A percentile compares a stretch with the other conserved stretches of the same genome.
phyloP scores from a whole-genome alignment of 2,888 invertebrate genomes.

The Cantharis nigra region DNA sequence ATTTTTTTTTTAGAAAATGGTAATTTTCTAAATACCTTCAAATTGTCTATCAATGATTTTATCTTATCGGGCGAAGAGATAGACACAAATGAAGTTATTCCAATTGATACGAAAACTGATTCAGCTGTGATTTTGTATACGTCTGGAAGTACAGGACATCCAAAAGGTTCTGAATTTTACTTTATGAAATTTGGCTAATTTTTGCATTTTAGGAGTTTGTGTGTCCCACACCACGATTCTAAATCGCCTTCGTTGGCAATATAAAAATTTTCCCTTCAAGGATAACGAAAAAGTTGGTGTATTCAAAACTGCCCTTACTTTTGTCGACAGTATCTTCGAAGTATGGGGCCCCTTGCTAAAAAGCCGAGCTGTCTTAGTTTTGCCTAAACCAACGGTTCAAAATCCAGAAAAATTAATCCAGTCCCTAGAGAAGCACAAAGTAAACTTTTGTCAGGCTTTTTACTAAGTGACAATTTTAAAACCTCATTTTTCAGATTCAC shows the following conservation, averaged over 20 bases:
- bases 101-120: constrained; percentile 56
- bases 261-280: constrained; percentile 72
- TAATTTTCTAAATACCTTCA: constrained; percentile 41
- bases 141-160: constrained; percentile 89
- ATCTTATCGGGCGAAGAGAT: constrained; percentile 45
- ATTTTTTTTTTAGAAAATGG: background rate
- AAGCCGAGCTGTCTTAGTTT: constrained; percentile 67
- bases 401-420: constrained; percentile 68
- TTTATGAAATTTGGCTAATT: background rate
- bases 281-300: constrained; percentile 67
- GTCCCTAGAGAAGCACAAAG: background rate
- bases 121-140: constrained; percentile 79
- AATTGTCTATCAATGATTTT: constrained; percentile 58
- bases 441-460: background rate
- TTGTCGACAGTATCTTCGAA: constrained; percentile 82
- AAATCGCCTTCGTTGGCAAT: constrained; percentile 83
- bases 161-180: constrained; percentile 71
- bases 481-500: constrained; percentile 63
- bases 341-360: constrained; percentile 78
- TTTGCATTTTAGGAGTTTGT: constrained; percentile 68
- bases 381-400: constrained; percentile 69
- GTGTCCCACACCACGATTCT: constrained; percentile 76
- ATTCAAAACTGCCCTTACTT: constrained; percentile 84
- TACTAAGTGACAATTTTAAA: background rate
- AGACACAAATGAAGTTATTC: constrained; percentile 50